Conservation (phyloP, 35 echinoderm and acorn worm genomes). For the Amphiura filiformis region DNA sequence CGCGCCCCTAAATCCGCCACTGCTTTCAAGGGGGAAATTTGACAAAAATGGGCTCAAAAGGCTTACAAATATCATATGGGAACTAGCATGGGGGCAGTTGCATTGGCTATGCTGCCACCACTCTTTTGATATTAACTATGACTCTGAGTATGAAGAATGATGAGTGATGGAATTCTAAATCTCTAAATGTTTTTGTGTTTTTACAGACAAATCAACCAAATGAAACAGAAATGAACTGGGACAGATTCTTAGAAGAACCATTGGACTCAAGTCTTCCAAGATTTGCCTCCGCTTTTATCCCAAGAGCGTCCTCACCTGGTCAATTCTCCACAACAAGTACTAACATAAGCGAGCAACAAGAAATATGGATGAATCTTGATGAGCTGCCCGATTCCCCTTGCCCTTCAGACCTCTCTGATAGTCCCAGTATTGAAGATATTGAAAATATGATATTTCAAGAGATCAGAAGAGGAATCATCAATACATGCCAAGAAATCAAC, state of each 20-base stretch:
- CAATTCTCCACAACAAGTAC: neutral
- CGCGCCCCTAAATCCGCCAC: too few species aligned
- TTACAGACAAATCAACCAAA: too few species aligned
- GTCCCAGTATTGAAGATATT: slow-evolving; percentile 8
- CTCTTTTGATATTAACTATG: too few species aligned
- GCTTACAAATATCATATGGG: too few species aligned
- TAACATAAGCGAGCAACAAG: neutral
- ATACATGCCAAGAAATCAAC: slow-evolving; percentile 18
- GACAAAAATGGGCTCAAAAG: too few species aligned
- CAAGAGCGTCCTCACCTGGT: neutral
- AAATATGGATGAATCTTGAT: neutral
- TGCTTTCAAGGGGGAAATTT: too few species aligned
- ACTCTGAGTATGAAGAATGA: too few species aligned
- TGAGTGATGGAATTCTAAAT: too few species aligned
- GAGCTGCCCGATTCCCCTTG: neutral
- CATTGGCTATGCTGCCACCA: too few species aligned
- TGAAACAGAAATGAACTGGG: too few species aligned
- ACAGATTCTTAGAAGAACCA: neutral
- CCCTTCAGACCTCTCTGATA: neutral
- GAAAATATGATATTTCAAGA: neutral
- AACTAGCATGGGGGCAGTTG: too few species aligned
- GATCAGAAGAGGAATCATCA: neutral
- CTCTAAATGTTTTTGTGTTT: too few species aligned
- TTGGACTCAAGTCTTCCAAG: neutral
- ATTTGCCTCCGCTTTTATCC: neutral